Evolutionary conservation across 2,888 invertebrate species (phyloP).

Genomic region (Orthosia gothica): DNA sequence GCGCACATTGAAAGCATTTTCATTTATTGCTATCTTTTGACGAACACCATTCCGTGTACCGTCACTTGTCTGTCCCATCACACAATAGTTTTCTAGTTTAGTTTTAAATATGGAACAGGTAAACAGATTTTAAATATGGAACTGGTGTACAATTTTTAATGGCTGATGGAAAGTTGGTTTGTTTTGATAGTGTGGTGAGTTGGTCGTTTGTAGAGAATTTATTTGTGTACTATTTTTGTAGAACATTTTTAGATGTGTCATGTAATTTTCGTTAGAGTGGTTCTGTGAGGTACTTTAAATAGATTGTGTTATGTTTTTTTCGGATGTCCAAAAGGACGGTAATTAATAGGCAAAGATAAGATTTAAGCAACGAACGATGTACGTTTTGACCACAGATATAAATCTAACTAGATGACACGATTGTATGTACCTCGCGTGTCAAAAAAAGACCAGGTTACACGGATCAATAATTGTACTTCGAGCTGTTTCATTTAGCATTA

Average conservation of each 20-base stretch:
- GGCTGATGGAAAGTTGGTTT: background rate
- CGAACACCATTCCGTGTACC: constrained; percentile 55
- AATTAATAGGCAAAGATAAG: too few relatives aligned
- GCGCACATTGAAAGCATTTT: constrained; percentile 51
- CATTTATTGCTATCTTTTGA: constrained; percentile 63
- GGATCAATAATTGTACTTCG: too few relatives aligned
- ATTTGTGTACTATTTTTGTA: background rate
- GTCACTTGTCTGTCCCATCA: constrained; percentile 49
- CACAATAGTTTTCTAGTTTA: constrained; percentile 57
- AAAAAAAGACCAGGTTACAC: too few relatives aligned
- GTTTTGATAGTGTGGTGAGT: background rate
- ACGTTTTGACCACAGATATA: too few relatives aligned
- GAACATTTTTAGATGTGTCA: background rate
- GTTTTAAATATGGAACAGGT: constrained; percentile 46
- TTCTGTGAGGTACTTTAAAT: too few relatives aligned
- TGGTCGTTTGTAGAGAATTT: background rate
- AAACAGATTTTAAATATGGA: constrained; percentile 27
- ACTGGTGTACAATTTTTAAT: constrained; percentile 17
- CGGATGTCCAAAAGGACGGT: too few relatives aligned
- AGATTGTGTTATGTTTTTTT: too few relatives aligned
- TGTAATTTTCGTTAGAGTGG: background rate
- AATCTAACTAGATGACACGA: too few relatives aligned
- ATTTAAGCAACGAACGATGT: too few relatives aligned
- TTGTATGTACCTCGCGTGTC: too few relatives aligned
- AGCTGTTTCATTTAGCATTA: too few relatives aligned